Base-by-base conservation (phyloP, 1,140 invertebrate genomes). In the Brachionus plicatilis region DNA sequence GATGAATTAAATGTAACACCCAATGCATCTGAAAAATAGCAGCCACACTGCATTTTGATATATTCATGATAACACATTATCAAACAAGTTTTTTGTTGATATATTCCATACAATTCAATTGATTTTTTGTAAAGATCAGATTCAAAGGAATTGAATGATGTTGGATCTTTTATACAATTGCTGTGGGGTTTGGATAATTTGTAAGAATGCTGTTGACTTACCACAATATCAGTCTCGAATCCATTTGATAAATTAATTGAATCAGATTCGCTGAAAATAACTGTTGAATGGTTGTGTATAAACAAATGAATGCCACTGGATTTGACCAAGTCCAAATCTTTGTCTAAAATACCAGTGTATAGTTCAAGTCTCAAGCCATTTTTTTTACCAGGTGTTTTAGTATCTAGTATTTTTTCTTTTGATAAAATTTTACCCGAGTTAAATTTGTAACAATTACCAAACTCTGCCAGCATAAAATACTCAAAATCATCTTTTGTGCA, bases 361-460 rank as follows among this genome's bases (percentile, higher is more conserved):
- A 76, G 20, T 14, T 76, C 72, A 3, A 76, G 17, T 50, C 9
- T 37, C 3, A 76, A 27, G 2, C 72, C 72, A 50, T 29, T 27
- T 50, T 47, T n/a, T 50, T 50, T 76, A 27, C 72, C 72, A 76
- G 72, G 72, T 9, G 12, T 50, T 27, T 9, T 14, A 27, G 33
- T 9, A 0, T 76, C 24, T 14, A 27, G 12, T 6, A 76, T 27
- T 27, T n/a, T n/a, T 50, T 50, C 29, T 50, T 17, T 47, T 20
- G 9, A n/a, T 20, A 24, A 24, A 60, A 9, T 37, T 37, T 70
- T 70, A 33, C 33, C 72, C 3, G 43, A 27, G 14, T 76, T 76
- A 20, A 76, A 76, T 76, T 50, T 47, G 27, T 50, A 76, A 14
- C 72, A 76, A 50, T 50, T 50, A 12, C 72, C 72, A 76, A n/a